Evolutionary conservation across 2,113 vertebrate genomes (phyloP).

Genomic region (Hippocampus mohnikei): DNA sequence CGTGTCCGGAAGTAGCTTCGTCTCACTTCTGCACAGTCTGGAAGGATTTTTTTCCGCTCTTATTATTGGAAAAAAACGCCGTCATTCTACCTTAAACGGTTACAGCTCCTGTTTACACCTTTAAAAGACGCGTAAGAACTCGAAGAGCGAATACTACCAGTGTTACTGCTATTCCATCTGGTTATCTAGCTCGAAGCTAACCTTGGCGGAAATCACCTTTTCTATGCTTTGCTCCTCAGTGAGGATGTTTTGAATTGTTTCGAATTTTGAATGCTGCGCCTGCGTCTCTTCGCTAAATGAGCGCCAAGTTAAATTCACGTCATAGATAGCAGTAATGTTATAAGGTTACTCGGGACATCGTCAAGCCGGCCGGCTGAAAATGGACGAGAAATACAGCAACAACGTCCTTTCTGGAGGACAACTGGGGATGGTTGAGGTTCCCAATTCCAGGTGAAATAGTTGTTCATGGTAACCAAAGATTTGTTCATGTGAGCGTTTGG

Average conservation of each 20-base stretch:
- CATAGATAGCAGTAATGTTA: conserved; percentile 18
- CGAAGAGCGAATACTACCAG: neutral
- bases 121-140: neutral
- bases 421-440: conserved; percentile 83
- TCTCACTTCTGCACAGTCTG: neutral
- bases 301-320: neutral
- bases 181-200: conserved; percentile 7
- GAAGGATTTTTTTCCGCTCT: neutral
- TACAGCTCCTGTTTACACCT: neutral
- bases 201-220: neutral
- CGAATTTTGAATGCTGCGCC: no score
- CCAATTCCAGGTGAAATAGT: conserved; percentile 75
- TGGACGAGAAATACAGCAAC: conserved; percentile 86
- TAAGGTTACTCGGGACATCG: neutral
- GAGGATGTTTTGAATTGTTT: neutral
- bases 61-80: no score
- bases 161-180: conserved; percentile 5
- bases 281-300: neutral
- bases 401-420: conserved; percentile 80
- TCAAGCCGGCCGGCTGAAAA: conserved; percentile 38
- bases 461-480: neutral
- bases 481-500: neutral
- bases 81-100: neutral
- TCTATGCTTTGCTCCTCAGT: neutral
- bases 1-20: conserved; percentile 55